Evolutionary conservation across 2,888 invertebrate species (phyloP), one percentile per base, ranked within the genome.

Genomic region (Lordiphosa fenestrarum): DNA sequence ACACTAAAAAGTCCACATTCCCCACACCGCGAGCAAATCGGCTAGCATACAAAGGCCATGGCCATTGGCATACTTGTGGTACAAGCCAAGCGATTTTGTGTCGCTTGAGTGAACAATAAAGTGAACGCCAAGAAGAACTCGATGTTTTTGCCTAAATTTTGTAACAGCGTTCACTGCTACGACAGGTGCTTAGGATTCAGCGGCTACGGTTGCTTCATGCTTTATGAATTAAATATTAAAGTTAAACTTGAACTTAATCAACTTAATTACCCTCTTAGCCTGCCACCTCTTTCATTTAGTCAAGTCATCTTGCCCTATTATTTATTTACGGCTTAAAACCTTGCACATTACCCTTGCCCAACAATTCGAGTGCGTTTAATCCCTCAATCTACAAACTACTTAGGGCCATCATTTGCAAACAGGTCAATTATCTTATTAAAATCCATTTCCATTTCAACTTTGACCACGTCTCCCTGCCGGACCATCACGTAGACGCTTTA

Each of bases 361-460:
- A 23, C 4, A 21, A 21, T 35, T 33, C 21, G 5, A n/a, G 12
- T 9, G 12, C 23, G 23, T 10, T 10, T 15, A 40, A 35, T 4
- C n/a, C 23, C 13, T 6, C 44, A 38, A 42, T 50, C 52, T 50
- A 33, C 4, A 37, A 64, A 42, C 47, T 9, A 30, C 30, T 30
- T 30, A 30, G 30, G 2, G 30, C 30, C 30, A 30, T 30, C 30
- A 30, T 30, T 30, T 53, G 53, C 57, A 68, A 73, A 64, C 73
- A 59, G 65, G 69, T 58, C 82, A 77, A 85, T 83, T 80, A 83
- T 62, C 77, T 63, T 73, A 83, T 83, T 76, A 76, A 69, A 64
- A 73, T 62, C 62, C 62, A 63, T 69, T 66, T 66, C 55, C 57
- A 53, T 13, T 56, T 39, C 13, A 9, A 15, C 12, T 25, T 46